Evolutionary conservation across 2,113 vertebrate species (phyloP).

Genomic region (Microcebus tavaratra): DNA sequence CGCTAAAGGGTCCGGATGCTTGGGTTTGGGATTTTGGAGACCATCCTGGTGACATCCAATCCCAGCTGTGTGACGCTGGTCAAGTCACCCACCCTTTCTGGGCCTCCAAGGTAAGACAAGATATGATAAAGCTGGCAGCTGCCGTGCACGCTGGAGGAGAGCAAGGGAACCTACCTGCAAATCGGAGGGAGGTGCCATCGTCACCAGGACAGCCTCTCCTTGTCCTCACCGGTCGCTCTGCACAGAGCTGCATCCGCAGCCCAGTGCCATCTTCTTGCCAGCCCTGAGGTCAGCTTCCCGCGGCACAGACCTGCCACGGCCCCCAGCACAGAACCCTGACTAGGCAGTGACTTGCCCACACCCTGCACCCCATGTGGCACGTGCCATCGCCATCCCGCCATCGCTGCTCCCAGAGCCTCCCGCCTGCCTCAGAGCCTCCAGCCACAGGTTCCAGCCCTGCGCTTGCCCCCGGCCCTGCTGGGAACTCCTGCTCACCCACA

Average conservation of each 20-base stretch:
- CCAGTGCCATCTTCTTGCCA: not conserved
- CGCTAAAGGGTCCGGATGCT: not conserved
- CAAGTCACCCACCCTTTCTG: not conserved
- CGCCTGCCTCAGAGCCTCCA: not conserved
- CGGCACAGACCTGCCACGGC: not conserved
- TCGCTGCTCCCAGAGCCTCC: not conserved
- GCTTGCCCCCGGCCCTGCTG: too few species aligned
- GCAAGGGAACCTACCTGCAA: too few species aligned
- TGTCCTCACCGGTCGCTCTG: too few species aligned
- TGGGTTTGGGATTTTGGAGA: not conserved
- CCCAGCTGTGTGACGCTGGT: not conserved
- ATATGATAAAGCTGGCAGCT: not conserved
- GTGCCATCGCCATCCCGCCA: accelerated
- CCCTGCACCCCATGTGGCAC: accelerated
- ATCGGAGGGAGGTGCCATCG: not conserved
- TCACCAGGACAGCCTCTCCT: not conserved
- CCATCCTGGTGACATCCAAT: not conserved
- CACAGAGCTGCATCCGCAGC: not conserved
- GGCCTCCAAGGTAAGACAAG: not conserved
- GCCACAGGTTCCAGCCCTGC: not conserved
- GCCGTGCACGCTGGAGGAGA: not conserved
- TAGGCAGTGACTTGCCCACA: accelerated
- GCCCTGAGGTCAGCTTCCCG: not conserved
- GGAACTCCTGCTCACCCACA: not conserved
- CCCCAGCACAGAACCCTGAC: too few species aligned